Percentiles rank a stretch among this genome's conserved stretches.
Conservation (phyloP, 2,888 invertebrate genomes). For the Anorthoa munda region DNA sequence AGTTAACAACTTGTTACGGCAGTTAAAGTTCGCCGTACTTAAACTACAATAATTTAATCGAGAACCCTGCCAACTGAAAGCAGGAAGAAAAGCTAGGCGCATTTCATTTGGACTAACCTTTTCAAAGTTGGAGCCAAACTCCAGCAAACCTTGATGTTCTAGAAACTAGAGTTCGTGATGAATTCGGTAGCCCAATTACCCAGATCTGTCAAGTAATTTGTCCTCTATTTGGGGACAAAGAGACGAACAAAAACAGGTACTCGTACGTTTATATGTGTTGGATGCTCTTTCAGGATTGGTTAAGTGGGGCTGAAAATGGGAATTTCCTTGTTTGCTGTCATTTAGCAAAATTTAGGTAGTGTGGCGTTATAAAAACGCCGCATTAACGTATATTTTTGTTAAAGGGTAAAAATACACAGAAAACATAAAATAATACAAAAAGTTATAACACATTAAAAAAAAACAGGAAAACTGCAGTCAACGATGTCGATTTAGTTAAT, state of each 20-base stretch:
- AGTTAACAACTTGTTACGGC: constrained; percentile 54
- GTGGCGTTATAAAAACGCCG: no score
- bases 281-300: constrained; percentile 9
- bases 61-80: constrained; percentile 19
- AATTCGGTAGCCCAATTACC: constrained; percentile 29
- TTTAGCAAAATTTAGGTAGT: background rate
- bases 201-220: constrained; percentile 27
- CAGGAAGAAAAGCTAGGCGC: constrained; percentile 16
- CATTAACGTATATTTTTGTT: no score
- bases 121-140: constrained; percentile 1
- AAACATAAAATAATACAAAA: no score
- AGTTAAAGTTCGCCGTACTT: constrained; percentile 32
- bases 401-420: no score
- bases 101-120: constrained; percentile 20
- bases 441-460: no score
- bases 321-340: constrained; percentile 15
- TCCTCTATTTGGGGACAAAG: constrained; percentile 15
- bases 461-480: no score
- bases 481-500: no score
- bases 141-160: constrained; percentile 29
- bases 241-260: constrained; percentile 9
- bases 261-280: constrained; percentile 2
- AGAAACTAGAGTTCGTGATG: constrained; percentile 10
- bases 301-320: constrained; percentile 26
- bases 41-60: constrained; percentile 11